Percentiles rank a stretch among this genome's conserved stretches.
Conservation (phyloP, 64 coral and sea anemone species). For the Pachyseris speciosa region DNA sequence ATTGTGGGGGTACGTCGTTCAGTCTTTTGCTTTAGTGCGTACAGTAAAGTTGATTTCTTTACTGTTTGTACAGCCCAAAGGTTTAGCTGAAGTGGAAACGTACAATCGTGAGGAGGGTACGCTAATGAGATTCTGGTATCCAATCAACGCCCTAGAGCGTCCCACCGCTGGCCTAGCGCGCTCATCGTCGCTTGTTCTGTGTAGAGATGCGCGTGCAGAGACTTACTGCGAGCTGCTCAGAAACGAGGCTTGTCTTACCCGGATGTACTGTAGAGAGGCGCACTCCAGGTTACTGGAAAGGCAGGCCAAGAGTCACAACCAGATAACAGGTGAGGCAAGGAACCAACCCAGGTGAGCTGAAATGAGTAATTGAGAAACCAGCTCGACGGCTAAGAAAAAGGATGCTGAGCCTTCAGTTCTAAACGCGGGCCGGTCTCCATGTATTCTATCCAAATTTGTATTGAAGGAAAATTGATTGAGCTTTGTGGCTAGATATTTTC, state of each 20-base stretch:
- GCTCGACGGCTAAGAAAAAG: not conserved
- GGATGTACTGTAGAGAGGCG: constrained; percentile 80
- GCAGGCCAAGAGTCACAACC: not conserved
- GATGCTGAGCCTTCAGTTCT: not conserved
- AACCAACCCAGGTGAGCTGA: no score
- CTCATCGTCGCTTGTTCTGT: constrained; percentile 64
- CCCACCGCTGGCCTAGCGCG: constrained; percentile 69
- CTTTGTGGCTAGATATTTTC: no score
- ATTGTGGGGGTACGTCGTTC: no score
- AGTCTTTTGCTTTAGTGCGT: not conserved
- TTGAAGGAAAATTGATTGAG: no score
- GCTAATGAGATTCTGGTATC: constrained; percentile 96
- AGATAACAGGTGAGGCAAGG: constrained; percentile 34
- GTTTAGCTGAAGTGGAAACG: constrained; percentile 84
- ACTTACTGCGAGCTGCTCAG: constrained; percentile 67
- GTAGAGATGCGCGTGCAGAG: constrained; percentile 76
- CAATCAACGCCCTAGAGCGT: constrained; percentile 77
- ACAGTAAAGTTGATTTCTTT: not conserved
- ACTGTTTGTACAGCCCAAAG: constrained; percentile 44
- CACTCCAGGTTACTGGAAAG: not conserved
- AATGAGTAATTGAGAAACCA: not conserved
- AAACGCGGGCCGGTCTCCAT: no score
- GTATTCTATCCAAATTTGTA: no score
- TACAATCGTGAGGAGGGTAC: constrained; percentile 96
- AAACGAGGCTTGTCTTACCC: constrained; percentile 65